Conservation (phyloP, 2,113 vertebrate species). For the Marcusenius ussheri region DNA sequence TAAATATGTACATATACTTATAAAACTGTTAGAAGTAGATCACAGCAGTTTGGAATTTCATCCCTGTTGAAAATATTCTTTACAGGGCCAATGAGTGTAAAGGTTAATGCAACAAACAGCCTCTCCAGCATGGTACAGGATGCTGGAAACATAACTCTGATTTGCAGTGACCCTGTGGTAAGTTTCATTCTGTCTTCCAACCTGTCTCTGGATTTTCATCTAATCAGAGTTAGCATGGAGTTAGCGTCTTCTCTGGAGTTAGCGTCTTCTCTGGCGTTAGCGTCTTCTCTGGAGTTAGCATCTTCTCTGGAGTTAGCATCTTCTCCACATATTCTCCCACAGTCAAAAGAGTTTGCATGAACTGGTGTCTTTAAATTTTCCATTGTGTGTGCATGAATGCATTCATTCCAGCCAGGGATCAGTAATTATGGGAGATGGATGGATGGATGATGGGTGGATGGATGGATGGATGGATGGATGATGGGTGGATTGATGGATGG, state of each 20-base stretch:
- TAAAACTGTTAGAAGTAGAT: background rate
- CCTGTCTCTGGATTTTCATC: background rate
- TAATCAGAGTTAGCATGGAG: background rate
- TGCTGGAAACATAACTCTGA: constrained; percentile 61
- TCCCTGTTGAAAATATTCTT: background rate
- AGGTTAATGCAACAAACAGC: constrained; percentile 61
- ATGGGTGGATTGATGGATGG: background rate
- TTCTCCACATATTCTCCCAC: background rate
- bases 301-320: background rate
- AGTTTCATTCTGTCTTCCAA: background rate
- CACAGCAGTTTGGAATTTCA: background rate
- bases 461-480: background rate
- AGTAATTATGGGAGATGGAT: background rate
- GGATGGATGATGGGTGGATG: background rate
- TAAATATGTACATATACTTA: background rate
- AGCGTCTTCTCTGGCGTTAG: background rate
- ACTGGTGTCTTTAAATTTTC: background rate
- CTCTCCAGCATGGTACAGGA: constrained; percentile 66
- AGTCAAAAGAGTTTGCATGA: background rate
- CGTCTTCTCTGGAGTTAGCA: background rate
- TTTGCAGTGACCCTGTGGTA: constrained; percentile 36
- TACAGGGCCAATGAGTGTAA: constrained; percentile 67
- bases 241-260: background rate
- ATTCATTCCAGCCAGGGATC: background rate
- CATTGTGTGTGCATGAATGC: background rate